Base-by-base conservation (phyloP, 2,888 invertebrate genomes). In the Drosophila imparisetae region DNA sequence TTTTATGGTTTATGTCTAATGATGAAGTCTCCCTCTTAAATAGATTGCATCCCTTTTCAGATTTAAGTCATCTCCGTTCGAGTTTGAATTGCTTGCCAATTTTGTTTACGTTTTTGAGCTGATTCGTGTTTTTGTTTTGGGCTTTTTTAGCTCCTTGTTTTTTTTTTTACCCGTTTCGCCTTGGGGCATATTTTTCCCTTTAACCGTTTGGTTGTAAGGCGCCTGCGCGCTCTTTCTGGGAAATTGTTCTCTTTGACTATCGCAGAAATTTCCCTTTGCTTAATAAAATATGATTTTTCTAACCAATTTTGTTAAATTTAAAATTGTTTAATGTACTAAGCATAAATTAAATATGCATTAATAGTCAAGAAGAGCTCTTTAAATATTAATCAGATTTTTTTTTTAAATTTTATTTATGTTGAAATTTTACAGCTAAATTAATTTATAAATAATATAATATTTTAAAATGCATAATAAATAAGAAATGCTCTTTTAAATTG, bases 51-150 rank as follows among this genome's bases (percentile, higher is more conserved):
- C 7, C 8, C 24, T 1, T 15, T 45, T 15, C 8, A 8, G 24
- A 15, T 45, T 24, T 8, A 2, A 24, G 24, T 15, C 15, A 45
- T 54, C 15, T 45, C 8, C 21, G 48, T 10, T 13, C 7, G 6
- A 29, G 50, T 61, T 60, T 8, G 13, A 13, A 24, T 59, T 45
- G 32, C 2, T 27, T 45, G 10, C 21, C 10, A 13, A 67, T 59
- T 65, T 80, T 86, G 72, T 81, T 85, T 85, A 83, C 81, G 66
- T 71, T 79, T 77, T 74, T 40, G 29, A 13, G 1, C 38, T n/a
- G 65, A 5, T 48, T n/a, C 5, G 30, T 30, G 18, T 64, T 72
- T 66, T 75, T 83, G 81, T 84, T 88, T 76, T 79, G 76, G 78
- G 66, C 52, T 57, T 75, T 86, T 86, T 84, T 78, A 72, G 74